Conservation (phyloP, 2,113 vertebrate genomes). For the Cryptomyrus ogoouensis region DNA sequence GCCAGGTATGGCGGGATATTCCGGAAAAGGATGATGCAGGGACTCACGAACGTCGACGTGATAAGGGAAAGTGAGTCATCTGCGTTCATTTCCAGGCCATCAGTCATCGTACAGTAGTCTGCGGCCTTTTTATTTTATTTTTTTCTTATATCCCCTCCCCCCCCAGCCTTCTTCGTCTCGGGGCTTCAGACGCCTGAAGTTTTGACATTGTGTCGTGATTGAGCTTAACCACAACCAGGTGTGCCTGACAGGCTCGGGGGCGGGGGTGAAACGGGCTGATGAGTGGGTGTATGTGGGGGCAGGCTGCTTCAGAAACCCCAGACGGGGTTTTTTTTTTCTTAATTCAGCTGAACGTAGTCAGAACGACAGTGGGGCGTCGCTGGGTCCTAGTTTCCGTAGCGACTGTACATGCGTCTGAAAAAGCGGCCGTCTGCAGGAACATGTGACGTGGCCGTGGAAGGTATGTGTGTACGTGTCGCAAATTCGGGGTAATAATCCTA, state of each 20-base stretch:
- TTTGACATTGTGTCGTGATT: constrained; percentile 48
- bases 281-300: background rate
- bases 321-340: background rate
- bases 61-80: constrained; percentile 17
- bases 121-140: background rate
- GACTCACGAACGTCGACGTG: constrained; percentile 25
- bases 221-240: constrained; percentile 65
- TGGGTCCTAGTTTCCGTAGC: background rate
- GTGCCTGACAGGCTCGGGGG: constrained; percentile 47
- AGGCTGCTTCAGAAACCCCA: background rate
- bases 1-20: constrained; percentile 41
- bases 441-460: background rate
- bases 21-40: constrained; percentile 18
- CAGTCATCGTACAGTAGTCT: background rate
- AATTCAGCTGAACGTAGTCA: background rate
- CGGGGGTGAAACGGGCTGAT: background rate
- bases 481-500: background rate
- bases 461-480: background rate
- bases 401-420: background rate
- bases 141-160: background rate
- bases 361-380: background rate
- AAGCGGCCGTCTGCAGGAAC: background rate
- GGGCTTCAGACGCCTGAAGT: constrained; percentile 35
- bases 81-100: background rate
- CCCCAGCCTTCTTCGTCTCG: constrained; percentile 20